Conservation (phyloP, 2,888 invertebrate genomes). For the Tortricodes alternella region DNA sequence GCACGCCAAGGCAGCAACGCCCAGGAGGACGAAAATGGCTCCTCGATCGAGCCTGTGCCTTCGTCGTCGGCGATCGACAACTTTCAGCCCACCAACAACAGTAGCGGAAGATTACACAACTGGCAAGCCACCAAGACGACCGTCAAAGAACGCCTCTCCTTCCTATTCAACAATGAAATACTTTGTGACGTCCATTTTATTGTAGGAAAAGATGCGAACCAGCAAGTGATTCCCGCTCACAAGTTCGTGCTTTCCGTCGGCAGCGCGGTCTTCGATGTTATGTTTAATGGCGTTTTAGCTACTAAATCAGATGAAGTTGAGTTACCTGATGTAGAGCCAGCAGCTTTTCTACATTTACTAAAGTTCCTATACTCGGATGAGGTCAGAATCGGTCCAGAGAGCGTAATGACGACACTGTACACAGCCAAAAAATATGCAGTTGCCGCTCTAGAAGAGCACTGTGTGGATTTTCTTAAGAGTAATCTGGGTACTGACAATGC, state of each 20-base stretch:
- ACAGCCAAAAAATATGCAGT: conserved; percentile 95
- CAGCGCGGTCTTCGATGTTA: conserved; percentile 93
- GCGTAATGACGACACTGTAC: conserved; percentile 93
- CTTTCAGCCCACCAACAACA: conserved; percentile 67
- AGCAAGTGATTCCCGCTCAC: conserved; percentile 89
- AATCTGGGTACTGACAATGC: conserved; percentile 92
- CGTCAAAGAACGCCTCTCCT: conserved; percentile 89
- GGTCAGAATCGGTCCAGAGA: conserved; percentile 91
- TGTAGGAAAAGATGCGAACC: conserved; percentile 87
- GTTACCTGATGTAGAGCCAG: conserved; percentile 92
- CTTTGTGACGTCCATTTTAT: conserved; percentile 88
- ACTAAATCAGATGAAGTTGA: conserved; percentile 88
- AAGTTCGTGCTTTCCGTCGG: conserved; percentile 91
- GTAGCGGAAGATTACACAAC: conserved; percentile 80
- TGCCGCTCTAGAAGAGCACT: conserved; percentile 90
- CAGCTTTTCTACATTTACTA: conserved; percentile 89
- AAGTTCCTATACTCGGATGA: conserved; percentile 91
- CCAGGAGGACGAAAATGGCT: conserved; percentile 63
- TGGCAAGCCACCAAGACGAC: conserved; percentile 90
- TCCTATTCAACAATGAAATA: conserved; percentile 77
- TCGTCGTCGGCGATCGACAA: conserved; percentile 65
- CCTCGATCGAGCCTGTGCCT: conserved; percentile 54
- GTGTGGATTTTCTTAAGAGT: conserved; percentile 89
- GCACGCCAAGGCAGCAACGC: conserved; percentile 54
- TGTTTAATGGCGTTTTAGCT: conserved; percentile 91